These are phyloP conservation scores for Procambarus clarkii DNA, from an alignment of 1,140 invertebrate genomes.

Conservation along the genomic window DNA sequence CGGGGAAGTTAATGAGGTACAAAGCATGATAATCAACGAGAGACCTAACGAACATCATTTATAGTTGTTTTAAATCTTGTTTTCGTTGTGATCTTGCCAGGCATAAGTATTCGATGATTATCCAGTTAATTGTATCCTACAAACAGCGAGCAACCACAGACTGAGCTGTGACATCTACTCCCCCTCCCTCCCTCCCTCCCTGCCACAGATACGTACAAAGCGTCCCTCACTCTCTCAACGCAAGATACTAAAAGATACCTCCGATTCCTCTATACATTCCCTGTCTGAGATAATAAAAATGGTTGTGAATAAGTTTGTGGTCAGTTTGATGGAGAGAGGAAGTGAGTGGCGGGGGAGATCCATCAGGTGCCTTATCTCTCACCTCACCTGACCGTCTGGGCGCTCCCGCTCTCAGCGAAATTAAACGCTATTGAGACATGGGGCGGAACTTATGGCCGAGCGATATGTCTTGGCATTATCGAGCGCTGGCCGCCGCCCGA, in stretches of 20 bases:
- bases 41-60: no score
- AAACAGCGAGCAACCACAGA: no score
- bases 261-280: not conserved
- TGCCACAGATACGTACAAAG: not conserved
- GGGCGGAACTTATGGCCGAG: not conserved
- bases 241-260: not conserved
- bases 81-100: no score
- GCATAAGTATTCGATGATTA: no score
- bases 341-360: not conserved
- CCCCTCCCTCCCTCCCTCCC: no score
- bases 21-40: no score
- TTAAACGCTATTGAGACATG: not conserved
- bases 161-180: no score
- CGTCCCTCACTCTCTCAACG: not conserved
- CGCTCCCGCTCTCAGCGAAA: not conserved
- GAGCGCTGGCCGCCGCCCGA: no score
- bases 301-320: slow-evolving; percentile 10
- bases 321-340: slow-evolving; percentile 22
- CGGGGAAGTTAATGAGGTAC: no score
- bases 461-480: not conserved
- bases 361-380: slow-evolving; percentile 36
- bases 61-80: no score
- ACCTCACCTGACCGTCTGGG: not conserved
- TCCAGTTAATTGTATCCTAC: no score
- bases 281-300: slow-evolving; percentile 8